These are phyloP conservation scores for Cichlasoma orientale DNA, from an alignment of 2,797 vertebrate species.

Conservation along the genomic window DNA sequence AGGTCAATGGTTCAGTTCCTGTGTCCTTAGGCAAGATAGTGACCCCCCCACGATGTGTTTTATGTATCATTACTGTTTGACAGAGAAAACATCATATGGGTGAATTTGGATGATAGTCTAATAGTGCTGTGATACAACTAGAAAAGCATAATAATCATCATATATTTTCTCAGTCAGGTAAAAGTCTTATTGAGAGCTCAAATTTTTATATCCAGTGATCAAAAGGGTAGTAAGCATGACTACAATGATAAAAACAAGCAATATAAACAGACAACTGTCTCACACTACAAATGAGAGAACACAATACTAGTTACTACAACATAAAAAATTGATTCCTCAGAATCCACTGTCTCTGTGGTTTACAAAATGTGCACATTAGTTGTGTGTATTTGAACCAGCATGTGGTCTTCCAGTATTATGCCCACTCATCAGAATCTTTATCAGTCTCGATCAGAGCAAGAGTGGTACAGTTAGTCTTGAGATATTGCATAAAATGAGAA, in stretches of 20 bases:
- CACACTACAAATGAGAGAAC: not conserved
- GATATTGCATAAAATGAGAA: not conserved
- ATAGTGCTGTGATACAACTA: too few relatives aligned
- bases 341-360: constrained; percentile 2
- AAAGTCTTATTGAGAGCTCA: too few relatives aligned
- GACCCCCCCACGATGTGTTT: too few relatives aligned
- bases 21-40: too few relatives aligned
- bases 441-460: not conserved
- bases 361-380: not conserved
- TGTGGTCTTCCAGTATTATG: not conserved
- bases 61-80: too few relatives aligned
- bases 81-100: too few relatives aligned
- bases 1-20: too few relatives aligned
- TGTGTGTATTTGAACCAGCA: not conserved
- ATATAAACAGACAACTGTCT: not conserved
- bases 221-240: not conserved
- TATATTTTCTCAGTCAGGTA: too few relatives aligned
- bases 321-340: constrained; percentile 5
- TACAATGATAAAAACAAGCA: not conserved
- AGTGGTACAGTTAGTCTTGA: not conserved
- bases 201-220: too few relatives aligned
- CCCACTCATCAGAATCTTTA: not conserved
- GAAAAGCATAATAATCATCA: too few relatives aligned
- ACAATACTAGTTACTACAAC: not conserved
- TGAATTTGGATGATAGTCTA: too few relatives aligned